A percentile compares a stretch with the other conserved stretches of the same genome.
These are phyloP conservation scores for Parotocinclus haroldoi DNA, from an alignment of 2,797 vertebrate species.

Conservation along the genomic window DNA sequence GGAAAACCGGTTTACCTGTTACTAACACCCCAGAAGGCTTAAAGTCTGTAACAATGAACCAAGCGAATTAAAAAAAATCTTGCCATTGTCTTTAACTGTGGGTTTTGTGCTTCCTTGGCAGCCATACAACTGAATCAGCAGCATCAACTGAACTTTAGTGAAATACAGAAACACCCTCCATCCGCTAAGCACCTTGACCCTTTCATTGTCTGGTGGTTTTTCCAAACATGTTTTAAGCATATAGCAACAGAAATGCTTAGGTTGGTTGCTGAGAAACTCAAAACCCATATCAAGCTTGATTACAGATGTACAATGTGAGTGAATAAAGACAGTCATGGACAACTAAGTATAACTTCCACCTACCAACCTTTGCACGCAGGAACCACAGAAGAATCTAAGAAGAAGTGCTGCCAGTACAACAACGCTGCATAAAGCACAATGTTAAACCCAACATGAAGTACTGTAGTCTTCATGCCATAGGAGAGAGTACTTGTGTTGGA, in stretches of 20 bases:
- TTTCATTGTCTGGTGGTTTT: slow-evolving; percentile 29
- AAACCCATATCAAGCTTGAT: slow-evolving; percentile 26
- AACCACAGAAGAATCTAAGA: too few relatives aligned
- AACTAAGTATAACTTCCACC: slow-evolving; percentile 6
- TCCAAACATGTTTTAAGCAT: slow-evolving; percentile 13
- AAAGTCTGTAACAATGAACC: background rate
- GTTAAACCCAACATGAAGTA: too few relatives aligned
- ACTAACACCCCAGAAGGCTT: slow-evolving; percentile 3
- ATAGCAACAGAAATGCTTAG: slow-evolving; percentile 22
- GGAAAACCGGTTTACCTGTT: slow-evolving; percentile 14
- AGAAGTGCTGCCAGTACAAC: too few relatives aligned
- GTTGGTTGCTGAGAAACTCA: slow-evolving; percentile 43
- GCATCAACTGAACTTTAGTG: slow-evolving; percentile 2
- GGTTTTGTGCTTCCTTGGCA: slow-evolving; percentile 23
- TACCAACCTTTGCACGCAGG: background rate
- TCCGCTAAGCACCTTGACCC: slow-evolving; percentile 5
- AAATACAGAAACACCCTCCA: slow-evolving; percentile 14
- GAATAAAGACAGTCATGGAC: slow-evolving; percentile 18
- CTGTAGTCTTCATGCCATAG: too few relatives aligned
- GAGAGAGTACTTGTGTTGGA: too few relatives aligned
- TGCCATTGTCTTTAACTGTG: slow-evolving; percentile 36
- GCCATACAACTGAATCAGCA: slow-evolving; percentile 17
- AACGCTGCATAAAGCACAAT: too few relatives aligned
- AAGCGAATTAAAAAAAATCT: slow-evolving; percentile 15
- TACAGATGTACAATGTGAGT: slow-evolving; percentile 38